Conservation (phyloP, 2,888 invertebrate genomes). For the Acholoe squamosa region DNA sequence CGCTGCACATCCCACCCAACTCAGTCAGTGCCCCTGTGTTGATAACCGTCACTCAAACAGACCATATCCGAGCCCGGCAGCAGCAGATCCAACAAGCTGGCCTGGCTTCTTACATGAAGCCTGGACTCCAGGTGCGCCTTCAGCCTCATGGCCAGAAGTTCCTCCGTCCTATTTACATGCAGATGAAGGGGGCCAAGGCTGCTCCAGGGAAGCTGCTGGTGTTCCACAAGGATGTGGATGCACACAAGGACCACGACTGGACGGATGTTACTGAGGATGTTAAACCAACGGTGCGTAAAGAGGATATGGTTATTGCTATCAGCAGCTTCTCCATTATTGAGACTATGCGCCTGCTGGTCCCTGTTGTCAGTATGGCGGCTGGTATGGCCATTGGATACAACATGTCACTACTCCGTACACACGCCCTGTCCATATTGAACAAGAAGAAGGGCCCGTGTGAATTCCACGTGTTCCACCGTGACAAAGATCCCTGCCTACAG, state of each 20-base stretch:
- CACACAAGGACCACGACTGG: slow-evolving; percentile 47
- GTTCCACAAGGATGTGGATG: slow-evolving; percentile 63
- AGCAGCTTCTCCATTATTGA: slow-evolving; percentile 59
- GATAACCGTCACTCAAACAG: slow-evolving; percentile 61
- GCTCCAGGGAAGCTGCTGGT: not conserved
- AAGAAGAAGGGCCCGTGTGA: slow-evolving; percentile 31
- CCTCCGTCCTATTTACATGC: slow-evolving; percentile 55
- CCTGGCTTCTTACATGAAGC: slow-evolving; percentile 18
- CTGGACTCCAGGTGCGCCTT: slow-evolving; percentile 53
- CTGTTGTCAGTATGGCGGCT: slow-evolving; percentile 60
- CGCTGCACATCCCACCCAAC: slow-evolving; percentile 60
- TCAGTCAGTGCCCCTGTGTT: slow-evolving; percentile 54
- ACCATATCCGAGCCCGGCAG: slow-evolving; percentile 8
- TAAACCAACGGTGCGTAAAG: slow-evolving; percentile 47
- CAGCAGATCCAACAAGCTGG: slow-evolving; percentile 55
- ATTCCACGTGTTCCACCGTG: slow-evolving; percentile 54
- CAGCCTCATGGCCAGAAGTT: slow-evolving; percentile 60
- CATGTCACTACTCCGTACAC: slow-evolving; percentile 9
- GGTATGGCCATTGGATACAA: slow-evolving; percentile 64
- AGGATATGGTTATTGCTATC: slow-evolving; percentile 55
- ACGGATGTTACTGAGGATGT: slow-evolving; percentile 50
- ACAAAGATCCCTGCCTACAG: slow-evolving; percentile 53
- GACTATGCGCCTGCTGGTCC: slow-evolving; percentile 55
- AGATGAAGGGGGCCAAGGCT: slow-evolving; percentile 55
- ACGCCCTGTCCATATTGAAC: slow-evolving; percentile 51